A percentile compares a stretch with the other conserved stretches of the same genome.
These are phyloP conservation scores for Heliornis fulica DNA, from an alignment of 2,113 vertebrate species.

Conservation along the genomic window DNA sequence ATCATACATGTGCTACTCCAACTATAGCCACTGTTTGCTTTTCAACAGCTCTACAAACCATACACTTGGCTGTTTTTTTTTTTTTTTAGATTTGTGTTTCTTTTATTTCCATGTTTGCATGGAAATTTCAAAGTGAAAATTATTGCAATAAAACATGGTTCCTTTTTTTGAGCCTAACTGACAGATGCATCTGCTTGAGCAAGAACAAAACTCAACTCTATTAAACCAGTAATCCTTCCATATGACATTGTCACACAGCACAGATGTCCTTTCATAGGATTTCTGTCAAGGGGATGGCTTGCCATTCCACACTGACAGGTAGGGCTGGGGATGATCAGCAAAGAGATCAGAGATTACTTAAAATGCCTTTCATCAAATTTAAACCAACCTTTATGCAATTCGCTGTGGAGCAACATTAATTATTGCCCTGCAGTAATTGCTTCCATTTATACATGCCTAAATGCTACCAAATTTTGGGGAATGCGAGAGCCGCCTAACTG, in stretches of 20 bases:
- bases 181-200: constrained; percentile 41
- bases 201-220: constrained; percentile 47
- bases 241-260: constrained; percentile 37
- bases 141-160: constrained; percentile 10
- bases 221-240: constrained; percentile 55
- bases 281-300: constrained; percentile 21
- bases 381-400: constrained; percentile 5
- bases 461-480: background rate
- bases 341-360: constrained; percentile 19
- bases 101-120: constrained; percentile 16
- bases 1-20: constrained; percentile 5
- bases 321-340: constrained; percentile 7
- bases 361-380: constrained; percentile 12
- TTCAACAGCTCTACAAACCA: background rate
- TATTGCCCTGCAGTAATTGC: background rate
- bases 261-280: constrained; percentile 43
- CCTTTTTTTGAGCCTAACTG: background rate
- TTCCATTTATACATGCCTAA: background rate
- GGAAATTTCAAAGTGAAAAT: constrained; percentile 57
- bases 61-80: background rate
- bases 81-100: background rate
- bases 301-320: constrained; percentile 40
- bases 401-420: background rate
- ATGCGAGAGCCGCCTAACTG: background rate
- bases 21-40: constrained; percentile 33